Percentiles rank a stretch among this genome's conserved stretches.
phyloP scores from a whole-genome alignment of 1,140 invertebrate genomes.

The Hyposmocoma kahamanoa region DNA sequence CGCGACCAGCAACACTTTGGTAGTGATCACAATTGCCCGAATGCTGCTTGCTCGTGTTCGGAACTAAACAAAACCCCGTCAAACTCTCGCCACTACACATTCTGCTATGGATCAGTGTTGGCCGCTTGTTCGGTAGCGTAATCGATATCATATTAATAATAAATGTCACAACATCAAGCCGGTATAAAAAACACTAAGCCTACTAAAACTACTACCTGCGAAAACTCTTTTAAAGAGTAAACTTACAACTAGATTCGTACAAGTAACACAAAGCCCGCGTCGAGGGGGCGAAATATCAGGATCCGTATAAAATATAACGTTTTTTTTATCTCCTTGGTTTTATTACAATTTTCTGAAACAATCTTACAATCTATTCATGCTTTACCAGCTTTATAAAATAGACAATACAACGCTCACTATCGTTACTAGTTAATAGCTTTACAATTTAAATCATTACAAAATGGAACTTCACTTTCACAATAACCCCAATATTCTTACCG shows the following conservation, averaged over 20 bases:
- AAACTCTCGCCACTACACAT: slow-evolving; percentile 67
- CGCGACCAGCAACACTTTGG: slow-evolving; percentile 71
- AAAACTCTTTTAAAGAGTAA: slow-evolving; percentile 74
- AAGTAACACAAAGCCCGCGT: slow-evolving; percentile 58
- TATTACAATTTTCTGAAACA: slow-evolving; percentile 74
- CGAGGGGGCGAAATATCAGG: slow-evolving; percentile 50
- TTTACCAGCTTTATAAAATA: slow-evolving; percentile 69
- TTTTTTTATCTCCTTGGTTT: slow-evolving; percentile 57
- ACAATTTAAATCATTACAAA: slow-evolving; percentile 54
- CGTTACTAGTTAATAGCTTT: slow-evolving; percentile 57
- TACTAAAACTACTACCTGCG: slow-evolving; percentile 74
- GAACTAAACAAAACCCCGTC: slow-evolving; percentile 22
- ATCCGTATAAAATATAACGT: slow-evolving; percentile 71
- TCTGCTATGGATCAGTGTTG: slow-evolving; percentile 59
- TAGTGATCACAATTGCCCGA: slow-evolving; percentile 52
- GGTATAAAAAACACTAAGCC: slow-evolving; percentile 76
- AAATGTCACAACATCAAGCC: slow-evolving; percentile 75
- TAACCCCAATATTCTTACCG: slow-evolving; percentile 40
- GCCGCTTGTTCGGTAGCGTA: slow-evolving; percentile 57
- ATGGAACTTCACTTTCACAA: slow-evolving; percentile 46
- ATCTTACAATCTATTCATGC: slow-evolving; percentile 60
- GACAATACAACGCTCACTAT: slow-evolving; percentile 69
- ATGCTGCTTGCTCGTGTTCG: slow-evolving; percentile 40
- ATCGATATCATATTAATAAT: slow-evolving; percentile 67
- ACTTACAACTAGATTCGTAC: slow-evolving; percentile 73